Evolutionary conservation across 2,888 invertebrate species (phyloP).

Genomic region (Ommatoiulus sabulosus): DNA sequence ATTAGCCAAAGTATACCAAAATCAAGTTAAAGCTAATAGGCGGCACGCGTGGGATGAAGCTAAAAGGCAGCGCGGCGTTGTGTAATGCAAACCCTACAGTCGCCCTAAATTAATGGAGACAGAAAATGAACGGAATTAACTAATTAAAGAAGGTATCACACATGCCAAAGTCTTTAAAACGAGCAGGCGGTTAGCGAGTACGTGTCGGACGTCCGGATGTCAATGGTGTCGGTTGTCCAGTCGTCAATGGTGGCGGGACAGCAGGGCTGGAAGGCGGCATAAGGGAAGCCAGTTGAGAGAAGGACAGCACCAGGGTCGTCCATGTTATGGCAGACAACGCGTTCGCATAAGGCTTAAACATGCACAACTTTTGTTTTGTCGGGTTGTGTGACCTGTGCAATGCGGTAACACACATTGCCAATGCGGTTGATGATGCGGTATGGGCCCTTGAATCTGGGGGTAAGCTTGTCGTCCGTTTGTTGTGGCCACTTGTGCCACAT

Average conservation of each 20-base stretch:
- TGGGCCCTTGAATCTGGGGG: no score
- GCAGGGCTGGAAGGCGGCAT: not conserved
- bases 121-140: not conserved
- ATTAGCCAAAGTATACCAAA: no score
- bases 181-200: not conserved
- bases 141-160: not conserved
- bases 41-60: no score
- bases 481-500: not conserved
- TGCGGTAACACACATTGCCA: no score
- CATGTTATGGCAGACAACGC: no score
- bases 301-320: not conserved
- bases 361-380: no score
- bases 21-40: no score
- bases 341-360: no score
- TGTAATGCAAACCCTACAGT: not conserved
- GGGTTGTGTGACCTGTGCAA: no score
- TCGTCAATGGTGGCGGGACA: not conserved
- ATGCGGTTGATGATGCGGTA: no score
- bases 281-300: not conserved
- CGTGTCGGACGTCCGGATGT: not conserved
- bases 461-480: not conserved
- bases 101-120: not conserved
- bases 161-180: not conserved
- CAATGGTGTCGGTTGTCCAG: no score
- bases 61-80: not conserved